phyloP scores from a whole-genome alignment of 2,113 vertebrate genomes.

The Leucosticte australis region DNA sequence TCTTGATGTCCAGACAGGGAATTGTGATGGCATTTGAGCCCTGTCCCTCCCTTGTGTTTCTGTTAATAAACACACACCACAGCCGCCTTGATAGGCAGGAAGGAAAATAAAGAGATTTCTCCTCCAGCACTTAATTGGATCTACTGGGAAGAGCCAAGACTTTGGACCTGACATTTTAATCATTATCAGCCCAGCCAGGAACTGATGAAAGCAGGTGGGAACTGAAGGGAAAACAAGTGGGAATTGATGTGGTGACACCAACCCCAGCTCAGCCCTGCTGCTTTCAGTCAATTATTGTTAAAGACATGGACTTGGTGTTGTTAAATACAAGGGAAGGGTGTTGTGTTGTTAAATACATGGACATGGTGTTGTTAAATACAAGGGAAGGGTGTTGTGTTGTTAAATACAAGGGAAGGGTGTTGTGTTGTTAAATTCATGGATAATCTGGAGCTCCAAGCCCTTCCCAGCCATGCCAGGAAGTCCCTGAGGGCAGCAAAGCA shows the following conservation, averaged over 20 bases:
- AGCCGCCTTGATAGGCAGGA: not conserved
- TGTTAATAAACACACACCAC: not conserved
- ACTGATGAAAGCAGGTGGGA: not conserved
- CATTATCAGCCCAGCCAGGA: not conserved
- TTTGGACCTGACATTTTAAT: not conserved
- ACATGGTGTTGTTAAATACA: too few species aligned
- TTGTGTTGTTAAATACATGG: too few species aligned
- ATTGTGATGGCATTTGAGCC: not conserved
- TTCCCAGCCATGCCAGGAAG: fast-evolving
- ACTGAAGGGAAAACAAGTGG: not conserved
- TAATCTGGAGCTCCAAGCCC: not conserved
- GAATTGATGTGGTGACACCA: not conserved
- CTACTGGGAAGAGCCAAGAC: not conserved
- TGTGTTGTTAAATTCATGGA: not conserved
- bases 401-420: too few species aligned
- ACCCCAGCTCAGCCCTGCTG: not conserved
- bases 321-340: too few species aligned
- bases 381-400: too few species aligned
- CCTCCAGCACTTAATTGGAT: not conserved
- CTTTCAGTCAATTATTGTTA: not conserved
- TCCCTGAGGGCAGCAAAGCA: fast-evolving
- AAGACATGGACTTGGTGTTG: not conserved
- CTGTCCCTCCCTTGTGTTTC: not conserved
- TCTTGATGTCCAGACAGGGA: not conserved
- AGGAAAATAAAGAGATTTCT: not conserved